Base-by-base conservation (phyloP, 2,113 vertebrate genomes). In the Erythrolamprus reginae region DNA sequence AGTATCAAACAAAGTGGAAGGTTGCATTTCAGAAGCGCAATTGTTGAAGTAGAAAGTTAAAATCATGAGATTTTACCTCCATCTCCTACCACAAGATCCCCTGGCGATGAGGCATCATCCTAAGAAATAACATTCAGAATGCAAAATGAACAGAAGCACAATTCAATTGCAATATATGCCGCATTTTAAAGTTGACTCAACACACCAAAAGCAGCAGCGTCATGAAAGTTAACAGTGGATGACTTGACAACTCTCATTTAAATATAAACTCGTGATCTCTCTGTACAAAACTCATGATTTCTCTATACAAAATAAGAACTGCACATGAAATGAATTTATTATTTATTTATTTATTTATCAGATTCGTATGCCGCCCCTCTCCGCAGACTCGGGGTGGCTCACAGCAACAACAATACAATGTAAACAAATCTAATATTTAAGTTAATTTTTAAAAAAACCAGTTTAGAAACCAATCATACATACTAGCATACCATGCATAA, bases 91-190 rank as follows among this genome's bases (percentile, higher is more conserved):
- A 99, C 94, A 82, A 99, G 96, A 93, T 99, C 99, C 94, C 99
- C 99, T 10, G 99, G 99, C 92, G 99, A 99, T 77, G 99, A 99
- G 92, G 97, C 98, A 89, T 99, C 99, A 94, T 99, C 99, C 99
- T 94, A 91, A 82, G 90, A 92, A 92, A 93, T 90, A 95, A 89
- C 28, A 0, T 2, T 93, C 89, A 33, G 10, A 88, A 15, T 88
- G 47, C n/a, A 53, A 77, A 90, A 93, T 70, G 0, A 89, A 28
- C 1, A 48, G 21, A 84, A 10, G 89, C 26, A 10, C 50, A 51
- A 5, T 33, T 89, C 93, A 83, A 90, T 86, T 0, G 28, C 23
- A 12, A 50, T 9, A 51, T 2, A 91, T 28, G 42, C n/a, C n/a
- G 21, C 0, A 42, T 21, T 10, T 89, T 83, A 61, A 3, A n/a